Evolutionary conservation across 1,140 invertebrate genomes (phyloP).

Genomic region (Drosophila bocki): DNA sequence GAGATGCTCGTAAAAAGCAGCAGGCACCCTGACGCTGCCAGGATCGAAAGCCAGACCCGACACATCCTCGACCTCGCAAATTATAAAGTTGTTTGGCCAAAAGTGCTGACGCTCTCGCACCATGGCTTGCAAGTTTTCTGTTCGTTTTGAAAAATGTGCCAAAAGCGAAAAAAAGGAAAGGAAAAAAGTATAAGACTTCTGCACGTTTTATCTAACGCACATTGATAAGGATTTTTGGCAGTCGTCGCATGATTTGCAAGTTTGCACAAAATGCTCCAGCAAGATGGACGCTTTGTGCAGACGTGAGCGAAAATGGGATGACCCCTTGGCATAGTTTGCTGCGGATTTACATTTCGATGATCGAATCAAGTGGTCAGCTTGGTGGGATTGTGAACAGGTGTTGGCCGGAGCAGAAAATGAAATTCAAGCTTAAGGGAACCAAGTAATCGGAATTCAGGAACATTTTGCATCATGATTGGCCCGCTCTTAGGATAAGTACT

Average conservation of each 20-base stretch:
- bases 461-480: conserved; percentile 4
- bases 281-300: conserved; percentile 62
- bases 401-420: conserved; percentile 16
- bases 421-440: conserved; percentile 2
- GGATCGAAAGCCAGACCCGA: conserved; percentile 37
- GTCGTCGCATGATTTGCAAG: conserved; percentile 79
- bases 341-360: conserved; percentile 34
- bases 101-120: conserved; percentile 60
- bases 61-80: conserved; percentile 72
- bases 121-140: conserved; percentile 64
- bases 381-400: conserved; percentile 40
- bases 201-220: conserved; percentile 80
- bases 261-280: conserved; percentile 68
- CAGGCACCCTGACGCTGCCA: conserved; percentile 26
- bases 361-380: conserved; percentile 36
- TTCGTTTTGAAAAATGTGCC: conserved; percentile 58
- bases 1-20: conserved; percentile 74
- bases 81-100: conserved; percentile 81
- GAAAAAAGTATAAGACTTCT: conserved; percentile 27
- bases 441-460: neutral
- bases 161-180: conserved; percentile 16
- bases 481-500: neutral
- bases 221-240: conserved; percentile 81
- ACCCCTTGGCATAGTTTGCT: conserved; percentile 50
- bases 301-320: conserved; percentile 53